These are phyloP conservation scores for Timandra comae DNA, from an alignment of 2,888 invertebrate species.

Conservation along the genomic window DNA sequence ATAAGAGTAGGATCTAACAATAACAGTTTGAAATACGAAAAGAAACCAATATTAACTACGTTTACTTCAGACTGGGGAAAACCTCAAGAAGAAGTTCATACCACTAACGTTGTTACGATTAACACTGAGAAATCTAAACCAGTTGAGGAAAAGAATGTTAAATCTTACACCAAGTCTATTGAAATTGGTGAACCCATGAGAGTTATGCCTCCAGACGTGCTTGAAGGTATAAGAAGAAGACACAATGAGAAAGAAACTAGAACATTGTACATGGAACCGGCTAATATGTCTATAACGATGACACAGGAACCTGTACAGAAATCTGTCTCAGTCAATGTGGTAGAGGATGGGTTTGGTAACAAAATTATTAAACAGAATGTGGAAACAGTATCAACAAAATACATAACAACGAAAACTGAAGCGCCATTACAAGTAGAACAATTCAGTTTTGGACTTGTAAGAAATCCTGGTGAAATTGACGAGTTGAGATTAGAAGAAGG, in stretches of 20 bases:
- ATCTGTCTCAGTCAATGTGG: conserved; percentile 68
- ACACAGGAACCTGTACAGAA: conserved; percentile 70
- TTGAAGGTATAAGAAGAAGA: conserved; percentile 58
- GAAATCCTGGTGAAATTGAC: conserved; percentile 51
- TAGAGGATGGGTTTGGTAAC: conserved; percentile 69
- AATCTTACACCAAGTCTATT: conserved; percentile 68
- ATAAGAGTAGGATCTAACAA: conserved; percentile 68
- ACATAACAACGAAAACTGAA: conserved; percentile 55
- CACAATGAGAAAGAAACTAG: conserved; percentile 53
- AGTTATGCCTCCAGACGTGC: conserved; percentile 62
- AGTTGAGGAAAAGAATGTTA: conserved; percentile 44
- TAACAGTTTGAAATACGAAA: conserved; percentile 56
- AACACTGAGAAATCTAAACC: conserved; percentile 54
- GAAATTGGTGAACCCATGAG: conserved; percentile 64
- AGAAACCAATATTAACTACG: conserved; percentile 43
- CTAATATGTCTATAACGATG: conserved; percentile 63
- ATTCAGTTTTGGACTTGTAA: conserved; percentile 63
- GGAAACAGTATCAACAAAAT: conserved; percentile 62
- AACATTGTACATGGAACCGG: conserved; percentile 67
- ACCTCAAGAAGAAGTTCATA: conserved; percentile 41
- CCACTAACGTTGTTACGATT: conserved; percentile 65
- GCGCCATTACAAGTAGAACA: conserved; percentile 70
- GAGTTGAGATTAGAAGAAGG: conserved; percentile 63
- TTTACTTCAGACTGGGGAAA: conserved; percentile 53
- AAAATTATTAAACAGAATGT: conserved; percentile 70